A percentile compares a stretch with the other conserved stretches of the same genome.
Evolutionary conservation across 92 coral and sea anemone genomes (phyloP).

Genomic region (Phenganax marumi): DNA sequence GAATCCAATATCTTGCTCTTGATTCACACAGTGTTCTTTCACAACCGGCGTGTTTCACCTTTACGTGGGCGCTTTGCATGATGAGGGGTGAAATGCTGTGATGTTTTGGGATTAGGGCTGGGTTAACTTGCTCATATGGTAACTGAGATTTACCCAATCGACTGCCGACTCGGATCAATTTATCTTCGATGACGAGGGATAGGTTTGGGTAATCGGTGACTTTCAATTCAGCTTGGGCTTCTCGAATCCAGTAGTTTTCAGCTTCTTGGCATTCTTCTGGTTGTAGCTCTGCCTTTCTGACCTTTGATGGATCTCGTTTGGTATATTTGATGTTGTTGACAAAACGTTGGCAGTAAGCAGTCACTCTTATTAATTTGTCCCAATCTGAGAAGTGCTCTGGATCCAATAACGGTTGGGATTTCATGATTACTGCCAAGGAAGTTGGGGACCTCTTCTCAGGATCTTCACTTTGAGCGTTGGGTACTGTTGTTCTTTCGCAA

Average conservation of each 20-base stretch:
- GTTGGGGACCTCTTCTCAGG: constrained; percentile 31
- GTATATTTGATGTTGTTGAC: constrained; percentile 18
- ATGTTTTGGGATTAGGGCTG: constrained; percentile 41
- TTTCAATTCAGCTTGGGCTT: constrained; percentile 28
- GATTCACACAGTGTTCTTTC: constrained; percentile 53
- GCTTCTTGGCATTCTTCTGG: constrained; percentile 47
- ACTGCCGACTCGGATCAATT: constrained; percentile 56
- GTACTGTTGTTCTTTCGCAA: background rate
- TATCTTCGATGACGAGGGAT: constrained; percentile 48
- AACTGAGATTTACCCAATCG: constrained; percentile 43
- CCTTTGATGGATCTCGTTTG: background rate
- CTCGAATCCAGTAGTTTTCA: constrained; percentile 46
- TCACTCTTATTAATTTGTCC: constrained; percentile 36
- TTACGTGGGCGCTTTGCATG: constrained; percentile 36
- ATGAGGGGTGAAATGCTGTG: constrained; percentile 44
- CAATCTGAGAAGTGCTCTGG: constrained; percentile 40
- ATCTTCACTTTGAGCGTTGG: constrained; percentile 4
- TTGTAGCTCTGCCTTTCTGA: constrained; percentile 16
- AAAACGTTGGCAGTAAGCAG: constrained; percentile 50
- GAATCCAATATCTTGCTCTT: constrained; percentile 46
- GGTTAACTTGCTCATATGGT: constrained; percentile 42
- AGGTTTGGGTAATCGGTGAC: constrained; percentile 22
- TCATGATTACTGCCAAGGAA: background rate
- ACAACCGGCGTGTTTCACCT: constrained; percentile 45
- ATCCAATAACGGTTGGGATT: constrained; percentile 29